These are phyloP conservation scores for Sebastolobus alascanus DNA, from an alignment of 2,797 vertebrate genomes.

Conservation along the genomic window DNA sequence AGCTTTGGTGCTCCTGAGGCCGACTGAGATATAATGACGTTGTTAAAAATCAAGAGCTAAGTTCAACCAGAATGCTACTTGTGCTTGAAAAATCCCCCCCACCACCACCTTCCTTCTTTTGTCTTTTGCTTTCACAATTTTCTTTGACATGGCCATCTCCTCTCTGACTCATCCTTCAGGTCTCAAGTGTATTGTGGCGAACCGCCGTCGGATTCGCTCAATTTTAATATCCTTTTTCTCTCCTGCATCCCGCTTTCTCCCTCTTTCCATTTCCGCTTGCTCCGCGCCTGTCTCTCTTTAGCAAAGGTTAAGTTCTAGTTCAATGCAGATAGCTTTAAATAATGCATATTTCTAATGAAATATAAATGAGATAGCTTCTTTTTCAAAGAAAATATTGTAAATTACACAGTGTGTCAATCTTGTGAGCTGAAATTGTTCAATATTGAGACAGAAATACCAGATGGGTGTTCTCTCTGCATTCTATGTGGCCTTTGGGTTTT, in stretches of 20 bases:
- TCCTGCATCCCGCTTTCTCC: slow-evolving; percentile 42
- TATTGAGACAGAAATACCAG: slow-evolving; percentile 46
- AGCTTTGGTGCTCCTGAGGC: neutral
- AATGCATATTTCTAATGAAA: slow-evolving; percentile 65
- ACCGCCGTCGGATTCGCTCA: slow-evolving; percentile 63
- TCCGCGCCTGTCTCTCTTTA: slow-evolving; percentile 35
- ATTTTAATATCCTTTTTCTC: slow-evolving; percentile 59
- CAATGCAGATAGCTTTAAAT: slow-evolving; percentile 58
- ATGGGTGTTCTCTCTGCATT: slow-evolving; percentile 17
- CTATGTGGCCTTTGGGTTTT: slow-evolving; percentile 44
- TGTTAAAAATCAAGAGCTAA: slow-evolving; percentile 37
- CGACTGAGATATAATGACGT: slow-evolving; percentile 33
- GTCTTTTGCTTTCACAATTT: slow-evolving; percentile 61
- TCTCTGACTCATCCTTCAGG: slow-evolving; percentile 75
- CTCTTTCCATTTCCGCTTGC: slow-evolving; percentile 40
- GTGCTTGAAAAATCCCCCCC: slow-evolving; percentile 25
- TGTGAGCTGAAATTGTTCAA: slow-evolving; percentile 48
- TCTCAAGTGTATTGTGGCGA: slow-evolving; percentile 74
- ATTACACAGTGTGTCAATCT: slow-evolving; percentile 58
- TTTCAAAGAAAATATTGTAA: slow-evolving; percentile 59
- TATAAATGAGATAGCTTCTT: slow-evolving; percentile 52
- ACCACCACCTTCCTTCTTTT: slow-evolving; percentile 17
- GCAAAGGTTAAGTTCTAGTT: slow-evolving; percentile 68
- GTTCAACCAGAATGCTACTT: slow-evolving; percentile 62
- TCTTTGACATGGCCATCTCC: slow-evolving; percentile 64